Evolutionary conservation across 1,140 invertebrate genomes (phyloP).

Genomic region (Protaetia brevitarsis): DNA sequence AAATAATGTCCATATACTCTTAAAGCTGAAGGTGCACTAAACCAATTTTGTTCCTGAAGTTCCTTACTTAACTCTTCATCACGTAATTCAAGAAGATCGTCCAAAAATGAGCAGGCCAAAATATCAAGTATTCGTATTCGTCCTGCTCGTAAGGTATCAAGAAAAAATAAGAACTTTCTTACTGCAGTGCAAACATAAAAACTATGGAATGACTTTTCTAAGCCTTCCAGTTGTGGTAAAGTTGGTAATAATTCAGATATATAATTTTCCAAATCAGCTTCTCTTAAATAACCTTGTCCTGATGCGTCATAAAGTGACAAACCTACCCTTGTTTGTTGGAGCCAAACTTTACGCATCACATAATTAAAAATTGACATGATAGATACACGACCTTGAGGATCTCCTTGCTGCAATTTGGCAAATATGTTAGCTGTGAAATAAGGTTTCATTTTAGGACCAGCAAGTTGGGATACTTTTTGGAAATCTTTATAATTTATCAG

Average conservation of each 20-base stretch:
- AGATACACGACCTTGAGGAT: constrained; percentile 78
- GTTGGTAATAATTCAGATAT: constrained; percentile 91
- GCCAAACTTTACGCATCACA: constrained; percentile 92
- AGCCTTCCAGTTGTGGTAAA: constrained; percentile 79
- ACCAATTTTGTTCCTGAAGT: constrained; percentile 89
- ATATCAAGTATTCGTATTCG: constrained; percentile 90
- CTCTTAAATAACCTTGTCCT: constrained; percentile 87
- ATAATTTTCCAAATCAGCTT: constrained; percentile 92
- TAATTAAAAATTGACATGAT: constrained; percentile 89
- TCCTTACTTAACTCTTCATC: constrained; percentile 83
- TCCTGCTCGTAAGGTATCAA: constrained; percentile 82
- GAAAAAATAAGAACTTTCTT: constrained; percentile 94
- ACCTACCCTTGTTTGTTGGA: constrained; percentile 89
- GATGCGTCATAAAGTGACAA: constrained; percentile 91
- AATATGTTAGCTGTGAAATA: constrained; percentile 87
- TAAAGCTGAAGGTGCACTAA: constrained; percentile 85
- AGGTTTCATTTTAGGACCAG: constrained; percentile 58
- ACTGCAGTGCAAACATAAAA: constrained; percentile 97
- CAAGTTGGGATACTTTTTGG: constrained; percentile 67
- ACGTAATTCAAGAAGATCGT: constrained; percentile 84
- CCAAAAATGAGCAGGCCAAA: constrained; percentile 87
- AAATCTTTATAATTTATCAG: constrained; percentile 87
- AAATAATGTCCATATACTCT: constrained; percentile 92
- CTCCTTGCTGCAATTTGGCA: constrained; percentile 78
- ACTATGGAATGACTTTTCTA: constrained; percentile 91